Evolutionary conservation across 2,888 invertebrate species (phyloP).

Genomic region (Furcula furcula): DNA sequence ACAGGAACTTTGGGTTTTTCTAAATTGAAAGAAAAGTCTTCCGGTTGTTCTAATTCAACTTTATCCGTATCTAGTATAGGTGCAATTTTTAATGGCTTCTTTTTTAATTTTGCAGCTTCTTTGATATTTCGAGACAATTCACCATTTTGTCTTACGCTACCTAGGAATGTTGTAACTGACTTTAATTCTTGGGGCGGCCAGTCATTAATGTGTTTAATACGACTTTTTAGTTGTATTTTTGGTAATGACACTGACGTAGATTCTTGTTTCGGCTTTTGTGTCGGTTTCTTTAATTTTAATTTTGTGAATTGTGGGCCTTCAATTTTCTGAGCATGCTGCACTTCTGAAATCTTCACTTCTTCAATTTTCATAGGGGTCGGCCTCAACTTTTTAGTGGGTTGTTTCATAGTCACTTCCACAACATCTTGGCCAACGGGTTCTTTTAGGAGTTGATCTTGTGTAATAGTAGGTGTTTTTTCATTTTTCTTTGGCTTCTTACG

Average conservation of each 20-base stretch:
- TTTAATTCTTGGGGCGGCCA: conserved; percentile 83
- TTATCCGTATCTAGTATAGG: conserved; percentile 75
- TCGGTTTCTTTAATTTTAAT: conserved; percentile 85
- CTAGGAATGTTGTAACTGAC: conserved; percentile 77
- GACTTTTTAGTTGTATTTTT: conserved; percentile 86
- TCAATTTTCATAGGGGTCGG: conserved; percentile 82
- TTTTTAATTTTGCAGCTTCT: conserved; percentile 84
- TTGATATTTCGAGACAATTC: conserved; percentile 86
- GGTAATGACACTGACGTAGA: conserved; percentile 71
- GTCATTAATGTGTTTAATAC: conserved; percentile 82
- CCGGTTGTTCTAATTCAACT: conserved; percentile 76
- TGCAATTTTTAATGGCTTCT: conserved; percentile 77
- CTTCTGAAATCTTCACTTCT: conserved; percentile 80
- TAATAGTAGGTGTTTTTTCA: neutral
- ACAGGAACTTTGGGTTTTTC: conserved; percentile 34
- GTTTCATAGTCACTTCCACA: conserved; percentile 7
- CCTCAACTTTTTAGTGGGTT: conserved; percentile 36
- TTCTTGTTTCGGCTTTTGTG: conserved; percentile 72
- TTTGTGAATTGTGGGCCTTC: conserved; percentile 83
- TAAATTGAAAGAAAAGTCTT: conserved; percentile 39
- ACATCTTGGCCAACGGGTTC: neutral
- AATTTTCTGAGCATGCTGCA: conserved; percentile 81
- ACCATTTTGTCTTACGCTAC: conserved; percentile 82
- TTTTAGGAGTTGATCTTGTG: neutral
- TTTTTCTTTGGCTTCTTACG: neutral